These are phyloP conservation scores for Pyralis farinalis DNA, from an alignment of 2,888 invertebrate genomes.

Conservation along the genomic window DNA sequence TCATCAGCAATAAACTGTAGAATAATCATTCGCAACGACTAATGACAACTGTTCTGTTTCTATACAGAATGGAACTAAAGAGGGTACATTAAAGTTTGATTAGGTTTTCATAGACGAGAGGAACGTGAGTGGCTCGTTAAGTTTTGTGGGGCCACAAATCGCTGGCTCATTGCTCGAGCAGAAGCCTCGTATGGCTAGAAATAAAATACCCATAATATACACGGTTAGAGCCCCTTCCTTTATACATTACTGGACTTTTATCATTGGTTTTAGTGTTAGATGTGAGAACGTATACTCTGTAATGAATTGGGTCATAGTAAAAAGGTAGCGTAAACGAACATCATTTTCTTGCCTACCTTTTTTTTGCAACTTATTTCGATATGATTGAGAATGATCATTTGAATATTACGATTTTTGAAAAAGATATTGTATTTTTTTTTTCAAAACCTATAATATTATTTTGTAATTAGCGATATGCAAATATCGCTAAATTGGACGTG, in stretches of 20 bases:
- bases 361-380: too few species aligned
- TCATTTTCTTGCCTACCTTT: too few species aligned
- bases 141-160: conserved; percentile 60
- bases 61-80: conserved; percentile 43
- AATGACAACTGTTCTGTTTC: conserved; percentile 25
- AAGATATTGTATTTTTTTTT: too few species aligned
- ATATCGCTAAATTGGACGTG: too few species aligned
- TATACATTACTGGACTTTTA: conserved; percentile 45
- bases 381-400: too few species aligned
- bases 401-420: too few species aligned
- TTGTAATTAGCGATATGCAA: too few species aligned
- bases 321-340: too few species aligned
- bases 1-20: not conserved
- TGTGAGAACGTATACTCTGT: not conserved
- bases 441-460: too few species aligned
- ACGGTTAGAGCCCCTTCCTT: conserved; percentile 29
- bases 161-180: conserved; percentile 42
- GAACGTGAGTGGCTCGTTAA: conserved; percentile 53
- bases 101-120: conserved; percentile 59
- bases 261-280: conserved; percentile 31
- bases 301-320: conserved; percentile 6
- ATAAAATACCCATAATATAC: conserved; percentile 39
- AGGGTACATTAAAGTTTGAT: conserved; percentile 63
- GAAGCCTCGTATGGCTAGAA: conserved; percentile 34
- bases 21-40: not conserved